Conservation (phyloP, 2,888 invertebrate species). For the Hyposoter didymator region DNA sequence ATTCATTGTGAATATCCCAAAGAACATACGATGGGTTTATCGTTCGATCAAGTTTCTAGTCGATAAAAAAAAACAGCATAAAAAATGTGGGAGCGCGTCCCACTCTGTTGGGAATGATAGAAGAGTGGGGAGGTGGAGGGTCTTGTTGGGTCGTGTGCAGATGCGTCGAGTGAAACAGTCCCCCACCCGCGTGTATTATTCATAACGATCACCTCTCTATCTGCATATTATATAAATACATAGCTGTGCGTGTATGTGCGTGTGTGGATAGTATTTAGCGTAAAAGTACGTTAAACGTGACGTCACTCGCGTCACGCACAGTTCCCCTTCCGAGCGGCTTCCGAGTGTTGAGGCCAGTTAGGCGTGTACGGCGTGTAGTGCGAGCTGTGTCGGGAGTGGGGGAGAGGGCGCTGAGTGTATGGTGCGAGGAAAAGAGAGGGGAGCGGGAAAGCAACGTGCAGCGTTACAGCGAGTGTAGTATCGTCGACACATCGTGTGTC, state of each 20-base stretch:
- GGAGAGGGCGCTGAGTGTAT: constrained; percentile 18
- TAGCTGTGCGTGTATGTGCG: neutral
- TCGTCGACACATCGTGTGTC: constrained; percentile 64
- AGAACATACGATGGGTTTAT: neutral
- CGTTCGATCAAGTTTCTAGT: neutral
- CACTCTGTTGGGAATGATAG: neutral
- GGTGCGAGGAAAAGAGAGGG: constrained; percentile 17
- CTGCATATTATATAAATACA: neutral
- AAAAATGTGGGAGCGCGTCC: constrained; percentile 1
- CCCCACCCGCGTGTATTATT: neutral
- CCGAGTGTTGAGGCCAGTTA: constrained; percentile 1
- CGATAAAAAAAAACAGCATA: neutral
- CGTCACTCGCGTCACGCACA: constrained; percentile 17
- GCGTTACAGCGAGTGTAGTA: constrained; percentile 48
- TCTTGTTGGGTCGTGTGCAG: constrained; percentile 66
- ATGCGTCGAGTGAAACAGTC: constrained; percentile 39
- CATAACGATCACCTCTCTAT: neutral
- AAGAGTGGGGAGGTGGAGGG: constrained; percentile 24
- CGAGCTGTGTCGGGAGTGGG: constrained; percentile 9
- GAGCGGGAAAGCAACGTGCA: constrained; percentile 49
- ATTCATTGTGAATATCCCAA: neutral
- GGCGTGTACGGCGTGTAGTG: neutral
- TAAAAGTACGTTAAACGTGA: constrained; percentile 17
- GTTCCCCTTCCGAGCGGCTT: neutral
- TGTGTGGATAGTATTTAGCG: constrained; percentile 9